These are phyloP conservation scores for Halichoeres trimaculatus DNA, from an alignment of 2,113 vertebrate genomes.

Conservation along the genomic window DNA sequence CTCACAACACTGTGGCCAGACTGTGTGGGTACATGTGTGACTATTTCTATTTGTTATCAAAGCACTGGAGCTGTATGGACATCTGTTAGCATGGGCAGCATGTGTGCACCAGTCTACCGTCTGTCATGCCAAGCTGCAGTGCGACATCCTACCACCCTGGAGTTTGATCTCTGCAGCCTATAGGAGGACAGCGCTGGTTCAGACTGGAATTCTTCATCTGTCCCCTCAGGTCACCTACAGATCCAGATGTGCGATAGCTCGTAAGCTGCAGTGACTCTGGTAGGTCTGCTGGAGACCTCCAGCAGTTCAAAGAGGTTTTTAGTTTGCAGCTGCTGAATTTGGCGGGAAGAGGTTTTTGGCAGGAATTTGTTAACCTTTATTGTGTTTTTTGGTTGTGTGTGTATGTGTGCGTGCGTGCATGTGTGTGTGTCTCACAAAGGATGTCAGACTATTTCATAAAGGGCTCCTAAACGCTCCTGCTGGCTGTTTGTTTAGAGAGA, in stretches of 20 bases:
- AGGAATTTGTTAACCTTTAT: conserved; percentile 48
- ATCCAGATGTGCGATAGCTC: conserved; percentile 68
- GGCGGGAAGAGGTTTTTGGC: conserved; percentile 46
- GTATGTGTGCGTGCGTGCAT: neutral
- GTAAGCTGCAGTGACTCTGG: conserved; percentile 45
- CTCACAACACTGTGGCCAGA: conserved; percentile 49
- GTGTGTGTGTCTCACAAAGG: conserved; percentile 37
- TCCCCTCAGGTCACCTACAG: conserved; percentile 58
- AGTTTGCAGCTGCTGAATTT: conserved; percentile 61
- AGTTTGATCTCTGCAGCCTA: conserved; percentile 44
- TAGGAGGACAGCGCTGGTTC: conserved; percentile 42
- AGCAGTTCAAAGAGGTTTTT: conserved; percentile 47
- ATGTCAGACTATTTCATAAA: conserved; percentile 71
- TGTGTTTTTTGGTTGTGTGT: conserved; percentile 5
- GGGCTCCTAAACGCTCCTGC: conserved; percentile 57
- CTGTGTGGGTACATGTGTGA: conserved; percentile 29
- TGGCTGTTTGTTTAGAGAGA: conserved; percentile 72
- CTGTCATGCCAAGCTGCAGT: conserved; percentile 19
- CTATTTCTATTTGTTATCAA: conserved; percentile 17
- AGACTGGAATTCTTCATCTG: conserved; percentile 30
- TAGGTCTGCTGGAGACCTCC: conserved; percentile 54
- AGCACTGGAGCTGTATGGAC: neutral
- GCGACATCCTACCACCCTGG: conserved; percentile 17
- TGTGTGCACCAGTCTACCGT: conserved; percentile 19
- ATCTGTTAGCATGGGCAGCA: conserved; percentile 16